Percentiles rank a stretch among this genome's conserved stretches.
These are phyloP conservation scores for Cantharis lateralis DNA, from an alignment of 2,888 invertebrate species.

Conservation along the genomic window DNA sequence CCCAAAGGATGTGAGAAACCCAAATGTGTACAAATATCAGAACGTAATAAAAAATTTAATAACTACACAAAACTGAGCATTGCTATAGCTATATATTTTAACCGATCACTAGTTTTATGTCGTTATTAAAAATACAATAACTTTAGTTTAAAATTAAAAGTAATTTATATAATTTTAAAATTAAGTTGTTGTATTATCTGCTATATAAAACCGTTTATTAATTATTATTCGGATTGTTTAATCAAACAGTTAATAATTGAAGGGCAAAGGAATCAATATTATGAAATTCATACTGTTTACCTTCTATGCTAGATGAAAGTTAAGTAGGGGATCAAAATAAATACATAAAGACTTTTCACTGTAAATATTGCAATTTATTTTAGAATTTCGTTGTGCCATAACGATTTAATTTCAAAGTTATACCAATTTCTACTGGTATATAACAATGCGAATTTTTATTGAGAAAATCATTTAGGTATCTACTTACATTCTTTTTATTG, in stretches of 20 bases:
- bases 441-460: too few relatives aligned
- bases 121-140: background rate
- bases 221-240: background rate
- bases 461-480: too few relatives aligned
- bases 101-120: background rate
- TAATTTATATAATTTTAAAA: too few relatives aligned
- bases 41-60: background rate
- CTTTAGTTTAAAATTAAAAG: background rate
- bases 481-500: too few relatives aligned
- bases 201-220: background rate
- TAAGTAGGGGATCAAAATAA: background rate
- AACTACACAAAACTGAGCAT: background rate
- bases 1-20: background rate
- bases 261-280: background rate
- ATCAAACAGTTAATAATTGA: background rate
- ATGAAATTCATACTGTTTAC: constrained; percentile 11
- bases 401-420: background rate
- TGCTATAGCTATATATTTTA: background rate
- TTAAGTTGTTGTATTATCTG: background rate
- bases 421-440: background rate
- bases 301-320: background rate
- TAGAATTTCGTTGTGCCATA: background rate
- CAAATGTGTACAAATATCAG: background rate
- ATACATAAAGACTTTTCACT: background rate
- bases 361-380: background rate